Base-by-base conservation (phyloP, 1,140 invertebrate species). In the Pomacea maculata region DNA sequence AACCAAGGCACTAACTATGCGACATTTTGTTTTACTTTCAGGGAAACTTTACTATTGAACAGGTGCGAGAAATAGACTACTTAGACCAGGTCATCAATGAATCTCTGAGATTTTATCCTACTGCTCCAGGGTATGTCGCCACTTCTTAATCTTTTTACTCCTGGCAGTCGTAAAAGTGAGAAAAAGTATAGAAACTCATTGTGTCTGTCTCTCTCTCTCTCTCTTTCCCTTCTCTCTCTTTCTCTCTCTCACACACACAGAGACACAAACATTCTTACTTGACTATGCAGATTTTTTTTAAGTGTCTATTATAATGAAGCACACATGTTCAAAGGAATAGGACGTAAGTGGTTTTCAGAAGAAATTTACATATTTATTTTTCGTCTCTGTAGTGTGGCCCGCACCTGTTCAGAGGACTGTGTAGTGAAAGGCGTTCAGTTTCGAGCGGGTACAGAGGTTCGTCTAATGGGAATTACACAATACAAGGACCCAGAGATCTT, bases 381-480 rank as follows among this genome's bases (percentile, higher is more conserved):
- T 25, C 19, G 15, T 52, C 19, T 19, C 65, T 61, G 54, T 64
- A 77, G 88, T n/a, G 74, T 86, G 10, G 83, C 87, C 12, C 67
- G 87, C 61, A 76, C 67, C 21, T 86, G 85, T 75, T 82, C 83
- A 6, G 75, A 85, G 54, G 83, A 84, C 63, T 84, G 83, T 71
- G 82, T 71, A 75, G 84, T 88, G 6, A 83, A 85, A 70, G 85
- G 84, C 7, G 71, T 86, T 1, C 76, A 78, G 10, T 83, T 88
- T 54, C 79, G 75, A 21, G 83, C 85, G 75, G 87, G 85, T 0
- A 86, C 86, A 80, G 82, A 88, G 7, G 68, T 94, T 7, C 86
- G 89, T 64, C 88, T 94, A 45, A 92, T 94, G 19, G 88, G 91
- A 2, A 93, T 92, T 82, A 92, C 92, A 0, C 88, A 94, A 29